phyloP scores from a whole-genome alignment of 2,797 vertebrate species.

The Poecilia wingei region DNA sequence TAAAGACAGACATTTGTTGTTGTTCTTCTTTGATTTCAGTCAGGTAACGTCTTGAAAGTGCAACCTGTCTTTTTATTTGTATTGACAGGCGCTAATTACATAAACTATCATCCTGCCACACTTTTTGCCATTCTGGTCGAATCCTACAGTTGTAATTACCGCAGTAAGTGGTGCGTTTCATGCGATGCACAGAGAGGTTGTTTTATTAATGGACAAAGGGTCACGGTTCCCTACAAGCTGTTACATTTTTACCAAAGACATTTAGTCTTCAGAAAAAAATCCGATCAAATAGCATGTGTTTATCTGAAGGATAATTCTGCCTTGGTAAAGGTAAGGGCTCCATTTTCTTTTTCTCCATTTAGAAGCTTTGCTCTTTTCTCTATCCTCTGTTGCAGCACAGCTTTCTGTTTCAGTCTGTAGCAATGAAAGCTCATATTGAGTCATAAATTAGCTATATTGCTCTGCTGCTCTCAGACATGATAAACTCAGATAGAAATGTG shows the following conservation, averaged over 20 bases:
- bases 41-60: slow-evolving; percentile 9
- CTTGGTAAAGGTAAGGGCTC: slow-evolving; percentile 4
- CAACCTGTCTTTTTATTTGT: slow-evolving; percentile 22
- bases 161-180: slow-evolving; percentile 44
- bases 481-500: slow-evolving; percentile 50
- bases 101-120: slow-evolving; percentile 29
- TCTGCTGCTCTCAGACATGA: slow-evolving; percentile 64
- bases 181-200: slow-evolving; percentile 13
- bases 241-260: not conserved
- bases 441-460: slow-evolving; percentile 73
- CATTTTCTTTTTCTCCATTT: slow-evolving; percentile 25
- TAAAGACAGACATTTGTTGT: not conserved
- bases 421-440: slow-evolving; percentile 78
- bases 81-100: slow-evolving; percentile 50
- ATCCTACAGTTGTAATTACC: slow-evolving; percentile 45
- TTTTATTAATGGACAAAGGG: slow-evolving; percentile 29
- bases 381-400: slow-evolving; percentile 50
- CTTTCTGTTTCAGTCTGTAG: slow-evolving; percentile 51
- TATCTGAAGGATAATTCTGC: slow-evolving; percentile 8
- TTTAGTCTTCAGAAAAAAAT: slow-evolving; percentile 22
- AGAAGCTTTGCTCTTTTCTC: slow-evolving; percentile 52
- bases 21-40: not conserved
- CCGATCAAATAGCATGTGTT: slow-evolving; percentile 6
- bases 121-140: slow-evolving; percentile 31
- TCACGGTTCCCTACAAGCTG: slow-evolving; percentile 12